Evolutionary conservation across 2,888 invertebrate species (phyloP).

Genomic region (Cryptosula pallasiana): DNA sequence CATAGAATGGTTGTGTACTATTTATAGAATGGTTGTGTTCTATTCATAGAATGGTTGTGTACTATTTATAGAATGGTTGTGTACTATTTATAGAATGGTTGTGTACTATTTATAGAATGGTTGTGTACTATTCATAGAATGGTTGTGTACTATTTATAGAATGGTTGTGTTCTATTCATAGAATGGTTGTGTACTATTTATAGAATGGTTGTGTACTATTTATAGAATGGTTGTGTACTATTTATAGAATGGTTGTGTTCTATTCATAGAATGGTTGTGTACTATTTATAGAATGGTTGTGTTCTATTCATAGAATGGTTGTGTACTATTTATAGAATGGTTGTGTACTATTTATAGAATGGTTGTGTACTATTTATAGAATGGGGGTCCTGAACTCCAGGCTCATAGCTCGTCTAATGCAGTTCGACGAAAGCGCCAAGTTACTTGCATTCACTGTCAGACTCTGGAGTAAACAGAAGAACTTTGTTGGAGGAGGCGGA

Average conservation of each 20-base stretch:
- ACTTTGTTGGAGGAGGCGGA: conserved; percentile 9
- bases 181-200: neutral
- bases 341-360: neutral
- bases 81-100: neutral
- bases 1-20: too few species aligned
- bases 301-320: neutral
- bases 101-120: neutral
- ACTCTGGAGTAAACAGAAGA: conserved; percentile 14
- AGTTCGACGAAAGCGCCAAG: neutral
- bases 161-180: neutral
- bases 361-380: neutral
- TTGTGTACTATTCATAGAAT: neutral
- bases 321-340: conserved; percentile 7
- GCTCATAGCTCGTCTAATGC: neutral
- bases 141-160: neutral
- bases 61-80: neutral
- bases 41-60: neutral
- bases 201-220: neutral
- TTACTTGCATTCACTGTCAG: conserved; percentile 8
- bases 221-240: neutral
- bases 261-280: neutral
- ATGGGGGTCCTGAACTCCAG: neutral
- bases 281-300: neutral
- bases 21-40: neutral
- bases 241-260: neutral